Conservation (phyloP, 1,140 invertebrate species). For the Dinothrombium tinctorium region DNA sequence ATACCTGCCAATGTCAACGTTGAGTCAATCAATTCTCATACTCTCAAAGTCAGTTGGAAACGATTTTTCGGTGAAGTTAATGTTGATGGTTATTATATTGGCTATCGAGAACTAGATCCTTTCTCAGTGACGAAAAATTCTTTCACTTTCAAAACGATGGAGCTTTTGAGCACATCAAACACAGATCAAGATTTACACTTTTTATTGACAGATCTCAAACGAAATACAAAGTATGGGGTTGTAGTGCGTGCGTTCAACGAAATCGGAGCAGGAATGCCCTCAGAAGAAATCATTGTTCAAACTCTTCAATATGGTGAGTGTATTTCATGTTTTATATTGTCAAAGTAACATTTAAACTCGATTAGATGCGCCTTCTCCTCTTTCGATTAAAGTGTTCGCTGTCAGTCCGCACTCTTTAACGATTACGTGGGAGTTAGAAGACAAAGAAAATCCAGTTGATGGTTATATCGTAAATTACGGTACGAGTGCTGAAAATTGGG, state of each 20-base stretch:
- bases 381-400: not conserved
- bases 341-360: no score
- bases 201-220: slow-evolving; percentile 11
- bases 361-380: slow-evolving; percentile 1
- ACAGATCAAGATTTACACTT: not conserved
- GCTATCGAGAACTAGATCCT: not conserved
- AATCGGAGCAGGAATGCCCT: slow-evolving; percentile 22
- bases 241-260: slow-evolving; percentile 71
- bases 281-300: slow-evolving; percentile 11
- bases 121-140: not conserved
- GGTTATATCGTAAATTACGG: slow-evolving; percentile 25
- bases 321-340: no score
- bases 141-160: not conserved
- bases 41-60: slow-evolving; percentile 22
- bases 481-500: slow-evolving; percentile 32
- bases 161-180: not conserved
- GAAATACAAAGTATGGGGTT: slow-evolving; percentile 14
- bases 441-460: slow-evolving; percentile 14
- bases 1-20: slow-evolving; percentile 21
- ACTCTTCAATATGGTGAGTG: slow-evolving; percentile 12
- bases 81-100: slow-evolving; percentile 1
- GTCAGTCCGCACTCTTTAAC: slow-evolving; percentile 16
- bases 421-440: slow-evolving; percentile 18
- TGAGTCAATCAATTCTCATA: slow-evolving; percentile 22
- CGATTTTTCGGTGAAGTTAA: slow-evolving; percentile 13